phyloP scores from a whole-genome alignment of 1,140 invertebrate species.

The Cotesia vestalis region DNA sequence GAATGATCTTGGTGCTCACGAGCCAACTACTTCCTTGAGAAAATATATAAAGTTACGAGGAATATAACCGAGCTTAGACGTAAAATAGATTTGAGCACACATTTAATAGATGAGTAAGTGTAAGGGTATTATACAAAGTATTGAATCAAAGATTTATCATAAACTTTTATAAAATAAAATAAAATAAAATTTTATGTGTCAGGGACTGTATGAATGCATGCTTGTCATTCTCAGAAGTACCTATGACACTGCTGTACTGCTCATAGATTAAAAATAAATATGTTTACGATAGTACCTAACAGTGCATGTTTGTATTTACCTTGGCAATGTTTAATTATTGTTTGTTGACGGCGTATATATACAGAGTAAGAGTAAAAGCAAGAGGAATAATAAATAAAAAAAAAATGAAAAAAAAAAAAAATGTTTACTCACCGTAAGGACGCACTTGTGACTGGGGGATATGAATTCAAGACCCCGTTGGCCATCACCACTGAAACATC shows the following conservation, averaged over 20 bases:
- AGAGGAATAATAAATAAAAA: conserved; percentile 15
- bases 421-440: conserved; percentile 77
- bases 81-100: no score
- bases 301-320: background rate
- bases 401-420: conserved; percentile 27
- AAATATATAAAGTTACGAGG: background rate
- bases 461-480: conserved; percentile 91
- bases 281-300: background rate
- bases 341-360: background rate
- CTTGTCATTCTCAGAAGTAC: no score
- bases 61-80: no score
- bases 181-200: no score
- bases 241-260: no score
- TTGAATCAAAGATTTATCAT: no score
- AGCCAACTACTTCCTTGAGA: conserved; percentile 27
- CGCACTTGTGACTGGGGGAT: conserved; percentile 85
- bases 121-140: no score
- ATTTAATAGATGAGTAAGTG: no score
- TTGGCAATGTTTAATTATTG: conserved; percentile 1
- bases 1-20: conserved; percentile 15
- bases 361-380: conserved; percentile 2
- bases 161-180: no score
- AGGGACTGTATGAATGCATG: no score
- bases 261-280: no score
- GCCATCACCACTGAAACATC: conserved; percentile 91